Evolutionary conservation across 2,888 invertebrate species (phyloP).

Genomic region (Drosophila birchii): DNA sequence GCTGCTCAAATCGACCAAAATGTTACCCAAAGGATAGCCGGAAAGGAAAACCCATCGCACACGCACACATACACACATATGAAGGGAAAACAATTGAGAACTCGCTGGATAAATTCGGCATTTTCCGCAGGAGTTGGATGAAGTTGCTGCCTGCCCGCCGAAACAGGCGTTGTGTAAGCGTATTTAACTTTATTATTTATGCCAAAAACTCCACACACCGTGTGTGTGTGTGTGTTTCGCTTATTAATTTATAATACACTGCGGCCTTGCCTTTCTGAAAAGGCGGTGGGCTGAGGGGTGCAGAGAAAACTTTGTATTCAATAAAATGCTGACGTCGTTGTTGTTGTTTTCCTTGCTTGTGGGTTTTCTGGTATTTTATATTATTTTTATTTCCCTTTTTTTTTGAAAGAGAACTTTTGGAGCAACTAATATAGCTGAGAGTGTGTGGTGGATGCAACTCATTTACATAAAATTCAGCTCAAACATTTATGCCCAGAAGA

Average conservation of each 20-base stretch:
- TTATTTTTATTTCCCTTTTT: constrained; percentile 16
- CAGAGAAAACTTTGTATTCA: constrained; percentile 50
- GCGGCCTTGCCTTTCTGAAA: constrained; percentile 71
- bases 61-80: constrained; percentile 10
- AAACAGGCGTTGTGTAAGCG: constrained; percentile 76
- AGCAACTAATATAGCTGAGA: constrained; percentile 8
- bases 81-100: constrained; percentile 36
- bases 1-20: constrained; percentile 69
- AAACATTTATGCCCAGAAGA: constrained; percentile 52
- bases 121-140: constrained; percentile 13
- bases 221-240: constrained; percentile 41
- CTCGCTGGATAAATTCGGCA: constrained; percentile 31
- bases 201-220: constrained; percentile 56
- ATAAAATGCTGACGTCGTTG: constrained; percentile 43
- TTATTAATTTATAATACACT: constrained; percentile 81
- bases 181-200: constrained; percentile 80
- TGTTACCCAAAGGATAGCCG: constrained; percentile 71
- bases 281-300: no score
- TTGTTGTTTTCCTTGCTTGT: constrained; percentile 16
- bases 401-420: constrained; percentile 19
- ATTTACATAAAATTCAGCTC: constrained; percentile 59
- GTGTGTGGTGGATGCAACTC: constrained; percentile 41
- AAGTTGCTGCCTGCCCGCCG: constrained; percentile 55
- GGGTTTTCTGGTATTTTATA: constrained; percentile 12
- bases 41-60: constrained; percentile 21